These are phyloP conservation scores for Anodontia alba DNA, from an alignment of 2,888 invertebrate species.

Conservation along the genomic window DNA sequence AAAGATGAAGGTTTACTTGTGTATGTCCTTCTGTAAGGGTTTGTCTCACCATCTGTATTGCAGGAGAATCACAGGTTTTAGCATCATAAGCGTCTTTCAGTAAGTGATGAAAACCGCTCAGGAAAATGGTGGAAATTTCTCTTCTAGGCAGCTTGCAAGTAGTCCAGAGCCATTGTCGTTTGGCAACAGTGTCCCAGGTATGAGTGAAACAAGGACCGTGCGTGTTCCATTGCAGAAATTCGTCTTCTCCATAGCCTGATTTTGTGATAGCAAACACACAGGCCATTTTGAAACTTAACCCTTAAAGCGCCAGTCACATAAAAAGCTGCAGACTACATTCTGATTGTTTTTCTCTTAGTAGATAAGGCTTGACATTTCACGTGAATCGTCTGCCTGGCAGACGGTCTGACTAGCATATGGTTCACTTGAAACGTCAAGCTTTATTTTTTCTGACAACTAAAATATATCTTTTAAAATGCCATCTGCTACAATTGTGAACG, in stretches of 20 bases:
- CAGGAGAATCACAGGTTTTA: constrained; percentile 31
- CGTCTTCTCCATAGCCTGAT: constrained; percentile 45
- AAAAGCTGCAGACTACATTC: too few relatives aligned
- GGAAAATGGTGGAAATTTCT: constrained; percentile 56
- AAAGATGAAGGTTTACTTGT: constrained; percentile 27
- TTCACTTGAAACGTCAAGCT: too few relatives aligned
- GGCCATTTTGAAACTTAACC: too few relatives aligned
- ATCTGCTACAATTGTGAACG: too few relatives aligned
- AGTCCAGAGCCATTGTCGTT: constrained; percentile 64
- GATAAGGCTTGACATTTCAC: too few relatives aligned
- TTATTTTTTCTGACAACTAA: too few relatives aligned
- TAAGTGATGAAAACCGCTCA: constrained; percentile 61
- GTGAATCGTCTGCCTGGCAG: too few relatives aligned
- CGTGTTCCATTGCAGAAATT: constrained; percentile 56
- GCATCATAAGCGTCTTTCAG: constrained; percentile 49
- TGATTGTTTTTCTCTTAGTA: too few relatives aligned
- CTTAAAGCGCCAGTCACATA: too few relatives aligned
- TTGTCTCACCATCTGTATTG: constrained; percentile 45
- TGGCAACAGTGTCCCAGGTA: constrained; percentile 57
- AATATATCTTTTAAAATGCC: too few relatives aligned
- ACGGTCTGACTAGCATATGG: too few relatives aligned
- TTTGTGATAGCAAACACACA: too few relatives aligned
- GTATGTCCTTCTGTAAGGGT: constrained; percentile 62
- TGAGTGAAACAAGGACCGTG: constrained; percentile 61
- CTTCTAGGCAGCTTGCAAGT: constrained; percentile 60